Evolutionary conservation across 35 echinoderm and acorn worm species (phyloP), one percentile per base, ranked within the genome.

Genomic region (Nesometra sesokonis): DNA sequence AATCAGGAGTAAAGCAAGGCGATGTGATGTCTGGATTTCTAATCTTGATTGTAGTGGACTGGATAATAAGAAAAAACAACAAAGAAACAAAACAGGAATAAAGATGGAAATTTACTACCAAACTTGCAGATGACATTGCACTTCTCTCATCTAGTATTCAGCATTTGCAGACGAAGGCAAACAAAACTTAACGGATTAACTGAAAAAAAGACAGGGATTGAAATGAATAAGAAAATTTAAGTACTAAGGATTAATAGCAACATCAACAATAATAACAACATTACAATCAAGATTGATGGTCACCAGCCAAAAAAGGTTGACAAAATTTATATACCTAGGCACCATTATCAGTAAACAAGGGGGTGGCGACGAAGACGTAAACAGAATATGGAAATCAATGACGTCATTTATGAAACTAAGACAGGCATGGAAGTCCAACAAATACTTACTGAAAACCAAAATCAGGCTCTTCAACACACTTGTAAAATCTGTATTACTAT

Each of bases 1-100:
- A 67, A 67, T 19, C 52, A 67, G 52, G 52, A 67, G 52, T 67
- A 19, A 67, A 67, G 23, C 52, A 67, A 27, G 52, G 21, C 2
- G 52, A 67, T 67, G 8, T 67, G 52, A 67, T 67, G 23, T 43
- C 38, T 43, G 38, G 38, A 43, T 43, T 43, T 43, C 13, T 43
- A 23, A 8, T 82, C 35, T 40, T 84, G 82, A 84, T 84, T 81
- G 79, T 81, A 17, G 79, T 81, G 13, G 52, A 67, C 23, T 67
- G 52, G 52, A 67, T 67, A 17, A 67, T 27, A 19, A 67, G 23
- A n/a, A 19, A 67, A 67, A 19, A 27, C 23, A 67, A 67, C 52
- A 67, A 17, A 19, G 52, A 67, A 67, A 27, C 21, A 67, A 67
- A 11, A 67, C 52, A 9, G 52, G 52, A 19, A 67, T 67, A n/a